phyloP scores from a whole-genome alignment of 2,888 invertebrate genomes.

The Hipparchia sbordonii region DNA sequence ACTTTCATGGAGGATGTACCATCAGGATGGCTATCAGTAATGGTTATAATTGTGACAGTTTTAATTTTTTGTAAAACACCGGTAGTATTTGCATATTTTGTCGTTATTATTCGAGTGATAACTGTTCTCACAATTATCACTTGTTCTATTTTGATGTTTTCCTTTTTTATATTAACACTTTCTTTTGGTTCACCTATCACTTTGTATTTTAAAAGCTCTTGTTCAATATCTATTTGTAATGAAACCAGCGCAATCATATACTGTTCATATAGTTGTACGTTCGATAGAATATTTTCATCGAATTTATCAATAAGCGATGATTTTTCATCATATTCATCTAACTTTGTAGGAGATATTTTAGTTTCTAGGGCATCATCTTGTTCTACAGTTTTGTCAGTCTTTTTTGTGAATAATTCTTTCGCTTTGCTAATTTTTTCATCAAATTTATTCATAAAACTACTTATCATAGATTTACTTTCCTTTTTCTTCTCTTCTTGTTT shows the following conservation, averaged over 20 bases:
- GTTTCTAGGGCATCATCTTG: slow-evolving; percentile 26
- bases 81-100: slow-evolving; percentile 40
- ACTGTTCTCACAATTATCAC: slow-evolving; percentile 40
- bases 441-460: slow-evolving; percentile 53
- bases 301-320: slow-evolving; percentile 14
- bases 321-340: slow-evolving; percentile 9
- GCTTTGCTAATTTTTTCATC: slow-evolving; percentile 55
- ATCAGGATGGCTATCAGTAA: slow-evolving; percentile 42
- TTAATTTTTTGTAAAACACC: slow-evolving; percentile 42
- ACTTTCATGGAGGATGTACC: slow-evolving; percentile 37
- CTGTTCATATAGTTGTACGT: slow-evolving; percentile 30
- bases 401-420: slow-evolving; percentile 52
- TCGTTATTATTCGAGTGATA: slow-evolving; percentile 44
- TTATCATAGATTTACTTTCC: slow-evolving; percentile 48
- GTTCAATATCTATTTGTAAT: slow-evolving; percentile 42
- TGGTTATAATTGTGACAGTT: slow-evolving; percentile 43
- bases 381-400: slow-evolving; percentile 40
- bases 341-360: slow-evolving; percentile 7
- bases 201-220: slow-evolving; percentile 36
- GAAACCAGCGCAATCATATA: slow-evolving; percentile 36
- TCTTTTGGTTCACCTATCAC: slow-evolving; percentile 43
- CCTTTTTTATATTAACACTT: slow-evolving; percentile 40
- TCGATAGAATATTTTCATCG: slow-evolving; percentile 24
- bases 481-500: slow-evolving; percentile 47
- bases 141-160: slow-evolving; percentile 37